These are phyloP conservation scores for Drosophila nr. perissopoda DNA, from an alignment of 2,888 invertebrate genomes.

Conservation along the genomic window DNA sequence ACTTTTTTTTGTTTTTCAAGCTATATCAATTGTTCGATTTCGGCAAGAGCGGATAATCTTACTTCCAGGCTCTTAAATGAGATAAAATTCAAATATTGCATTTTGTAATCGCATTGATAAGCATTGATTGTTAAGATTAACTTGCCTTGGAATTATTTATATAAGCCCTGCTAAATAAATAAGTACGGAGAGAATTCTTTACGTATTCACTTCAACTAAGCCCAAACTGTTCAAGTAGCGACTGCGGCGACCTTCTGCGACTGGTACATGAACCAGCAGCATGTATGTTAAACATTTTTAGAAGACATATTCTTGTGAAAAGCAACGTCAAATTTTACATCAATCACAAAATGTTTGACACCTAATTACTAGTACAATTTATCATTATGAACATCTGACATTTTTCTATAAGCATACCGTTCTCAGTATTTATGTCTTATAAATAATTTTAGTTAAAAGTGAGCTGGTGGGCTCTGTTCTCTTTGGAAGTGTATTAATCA, in stretches of 20 bases:
- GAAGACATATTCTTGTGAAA: background rate
- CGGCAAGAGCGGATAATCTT: background rate
- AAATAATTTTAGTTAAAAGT: background rate
- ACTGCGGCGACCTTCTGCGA: background rate
- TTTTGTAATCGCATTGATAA: background rate
- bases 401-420: background rate
- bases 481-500: background rate
- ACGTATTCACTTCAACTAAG: background rate
- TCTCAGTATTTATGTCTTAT: background rate
- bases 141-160: background rate
- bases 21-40: background rate
- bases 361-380: background rate
- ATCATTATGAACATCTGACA: background rate
- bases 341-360: background rate
- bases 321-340: background rate
- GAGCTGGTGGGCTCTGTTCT: background rate
- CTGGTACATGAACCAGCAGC: background rate
- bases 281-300: background rate
- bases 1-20: background rate
- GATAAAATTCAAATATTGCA: background rate
- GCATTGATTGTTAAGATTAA: background rate
- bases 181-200: background rate
- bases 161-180: background rate
- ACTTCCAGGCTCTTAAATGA: rapidly evolving
- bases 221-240: background rate